Evolutionary conservation across 1,140 invertebrate genomes (phyloP).

Genomic region (Brachionus sp.): DNA sequence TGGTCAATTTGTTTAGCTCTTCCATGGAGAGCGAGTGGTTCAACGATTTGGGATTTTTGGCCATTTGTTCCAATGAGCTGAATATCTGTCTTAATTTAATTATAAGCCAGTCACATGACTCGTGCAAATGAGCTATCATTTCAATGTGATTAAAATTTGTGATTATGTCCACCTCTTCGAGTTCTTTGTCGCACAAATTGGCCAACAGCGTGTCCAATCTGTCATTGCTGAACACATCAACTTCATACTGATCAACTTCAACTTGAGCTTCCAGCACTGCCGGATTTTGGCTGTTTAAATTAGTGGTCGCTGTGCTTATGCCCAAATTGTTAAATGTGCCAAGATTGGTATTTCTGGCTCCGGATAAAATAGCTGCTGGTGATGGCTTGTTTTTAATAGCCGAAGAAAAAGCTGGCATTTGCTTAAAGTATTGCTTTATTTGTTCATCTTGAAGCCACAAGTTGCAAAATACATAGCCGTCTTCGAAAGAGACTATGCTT

Average conservation of each 20-base stretch:
- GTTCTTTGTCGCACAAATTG: conserved; percentile 34
- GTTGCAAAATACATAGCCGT: neutral
- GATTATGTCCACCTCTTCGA: conserved; percentile 29
- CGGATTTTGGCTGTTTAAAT: conserved; percentile 37
- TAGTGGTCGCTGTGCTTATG: conserved; percentile 9
- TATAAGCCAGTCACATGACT: conserved; percentile 35
- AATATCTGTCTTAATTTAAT: conserved; percentile 33
- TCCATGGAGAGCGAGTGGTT: conserved; percentile 26
- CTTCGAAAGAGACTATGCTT: neutral
- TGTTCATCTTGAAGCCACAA: conserved; percentile 32
- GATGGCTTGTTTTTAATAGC: conserved; percentile 35
- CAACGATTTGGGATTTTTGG: conserved; percentile 33
- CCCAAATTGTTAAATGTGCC: neutral
- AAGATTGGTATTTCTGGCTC: neutral
- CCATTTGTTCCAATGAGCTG: conserved; percentile 23
- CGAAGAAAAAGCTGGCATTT: conserved; percentile 35
- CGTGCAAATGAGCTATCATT: conserved; percentile 36
- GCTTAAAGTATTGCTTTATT: conserved; percentile 34
- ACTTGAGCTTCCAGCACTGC: conserved; percentile 31
- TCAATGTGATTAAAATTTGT: conserved; percentile 42
- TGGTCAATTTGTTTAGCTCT: neutral
- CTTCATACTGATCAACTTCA: conserved; percentile 23
- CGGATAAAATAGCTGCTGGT: neutral
- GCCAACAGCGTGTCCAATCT: neutral
- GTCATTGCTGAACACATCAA: conserved; percentile 40